These are phyloP conservation scores for Belonocnema kinseyi DNA, from an alignment of 1,140 invertebrate genomes.

Conservation along the genomic window DNA sequence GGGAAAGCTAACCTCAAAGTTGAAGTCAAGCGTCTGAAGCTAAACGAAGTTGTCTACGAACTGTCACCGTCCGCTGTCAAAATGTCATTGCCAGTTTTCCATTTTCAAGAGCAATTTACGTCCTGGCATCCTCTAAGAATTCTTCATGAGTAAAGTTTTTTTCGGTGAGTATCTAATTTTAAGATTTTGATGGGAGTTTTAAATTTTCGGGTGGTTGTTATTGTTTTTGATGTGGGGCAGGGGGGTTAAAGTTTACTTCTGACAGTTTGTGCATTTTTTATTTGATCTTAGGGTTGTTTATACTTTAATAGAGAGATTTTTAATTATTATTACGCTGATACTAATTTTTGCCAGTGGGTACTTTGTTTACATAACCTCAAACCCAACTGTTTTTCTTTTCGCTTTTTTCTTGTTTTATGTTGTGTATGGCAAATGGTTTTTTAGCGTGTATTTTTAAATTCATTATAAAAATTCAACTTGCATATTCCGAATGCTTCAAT, in stretches of 20 bases:
- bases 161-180: background rate
- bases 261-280: too few species aligned
- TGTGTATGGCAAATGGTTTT: background rate
- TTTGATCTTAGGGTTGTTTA: background rate
- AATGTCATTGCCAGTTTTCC: slow-evolving; percentile 40
- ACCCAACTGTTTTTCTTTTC: background rate
- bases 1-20: background rate
- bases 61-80: slow-evolving; percentile 40
- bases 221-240: too few species aligned
- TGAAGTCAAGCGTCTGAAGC: background rate
- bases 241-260: too few species aligned
- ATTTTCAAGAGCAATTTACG: background rate
- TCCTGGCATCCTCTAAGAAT: background rate
- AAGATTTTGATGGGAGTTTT: background rate
- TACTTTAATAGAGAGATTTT: background rate
- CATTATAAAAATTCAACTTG: too few species aligned
- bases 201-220: too few species aligned
- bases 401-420: background rate
- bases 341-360: background rate
- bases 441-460: too few species aligned
- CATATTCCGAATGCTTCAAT: too few species aligned
- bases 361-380: slow-evolving; percentile 25
- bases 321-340: background rate
- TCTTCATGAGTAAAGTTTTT: background rate
- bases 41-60: slow-evolving; percentile 28